Base-by-base conservation (phyloP, 1,140 invertebrate species). In the Gryon sp. region DNA sequence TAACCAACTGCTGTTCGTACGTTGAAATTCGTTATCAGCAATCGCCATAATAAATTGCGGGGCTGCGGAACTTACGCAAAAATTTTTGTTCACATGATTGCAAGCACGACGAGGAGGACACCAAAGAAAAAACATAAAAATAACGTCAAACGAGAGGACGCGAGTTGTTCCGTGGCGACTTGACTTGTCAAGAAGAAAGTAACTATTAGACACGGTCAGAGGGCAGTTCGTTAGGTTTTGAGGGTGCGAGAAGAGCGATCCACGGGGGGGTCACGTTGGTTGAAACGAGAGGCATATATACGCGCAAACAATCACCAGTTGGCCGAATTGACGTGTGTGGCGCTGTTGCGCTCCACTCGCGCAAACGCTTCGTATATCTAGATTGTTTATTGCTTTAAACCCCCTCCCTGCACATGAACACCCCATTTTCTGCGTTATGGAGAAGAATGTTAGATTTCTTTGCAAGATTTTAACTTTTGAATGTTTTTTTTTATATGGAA, bases 211-310 rank as follows among this genome's bases (percentile, higher is more conserved):
- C 20, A 34, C 41, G 50, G 52, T 57, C 22, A 65, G 65, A 76
- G 73, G 73, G 73, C 43, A 57, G 63, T 50, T 57, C 7, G 55
- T 68, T 76, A 62, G 63, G 63, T 36, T 68, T 43, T n/a, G 72
- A 76, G 52, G 50, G 62, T 66, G 60, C 62, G 57, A 62, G 60
- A 40, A 38, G 55, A 73, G 28, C 41, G 34, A 34, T 36, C 57
- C 43, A 36, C 40, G 52, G 22, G n/a, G n/a, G 48, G 40, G 50
- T 41, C 53, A 15, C 66, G 55, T 62, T 62, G 46, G 55, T 59
- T 32, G 46, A 24, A 60, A 38, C 34, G 20, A 15, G 40, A 59
- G 26, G 53, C 43, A 53, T 8, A 62, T 52, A 70, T 26, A 32
- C 43, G 30, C 36, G n/a, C n/a, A 55, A 40, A 46, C 26, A 57